Evolutionary conservation across 2,113 vertebrate genomes (phyloP).

Genomic region (Pelvicachromis taeniatus): DNA sequence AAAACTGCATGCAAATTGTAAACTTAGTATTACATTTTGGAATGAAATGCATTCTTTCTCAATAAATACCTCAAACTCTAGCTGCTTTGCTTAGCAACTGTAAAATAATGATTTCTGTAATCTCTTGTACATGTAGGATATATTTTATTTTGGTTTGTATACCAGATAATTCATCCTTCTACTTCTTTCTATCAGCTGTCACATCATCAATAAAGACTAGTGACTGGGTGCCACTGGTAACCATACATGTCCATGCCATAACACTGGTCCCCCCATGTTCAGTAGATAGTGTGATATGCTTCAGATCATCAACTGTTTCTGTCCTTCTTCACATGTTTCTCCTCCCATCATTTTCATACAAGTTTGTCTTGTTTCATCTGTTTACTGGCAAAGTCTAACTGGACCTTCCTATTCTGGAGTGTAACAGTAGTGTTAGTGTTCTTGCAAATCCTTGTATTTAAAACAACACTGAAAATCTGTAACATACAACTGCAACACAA

Average conservation of each 20-base stretch:
- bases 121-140: neutral
- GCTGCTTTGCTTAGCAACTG: neutral
- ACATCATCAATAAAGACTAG: neutral
- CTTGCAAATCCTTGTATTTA: neutral
- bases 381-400: neutral
- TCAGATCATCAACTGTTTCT: neutral
- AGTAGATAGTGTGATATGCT: neutral
- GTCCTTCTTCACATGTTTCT: neutral
- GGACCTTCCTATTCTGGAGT: neutral
- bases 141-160: neutral
- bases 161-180: neutral
- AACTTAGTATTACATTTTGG: neutral
- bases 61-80: neutral
- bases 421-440: accelerated
- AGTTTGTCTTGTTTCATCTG: neutral
- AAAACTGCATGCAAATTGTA: neutral
- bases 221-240: neutral
- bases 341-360: neutral
- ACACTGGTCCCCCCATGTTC: neutral
- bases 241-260: neutral
- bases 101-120: neutral
- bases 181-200: neutral
- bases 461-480: accelerated
- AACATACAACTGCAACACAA: neutral
- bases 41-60: neutral